Evolutionary conservation across 1,140 invertebrate genomes (phyloP).

Genomic region (Melipona quadrifasciata): DNA sequence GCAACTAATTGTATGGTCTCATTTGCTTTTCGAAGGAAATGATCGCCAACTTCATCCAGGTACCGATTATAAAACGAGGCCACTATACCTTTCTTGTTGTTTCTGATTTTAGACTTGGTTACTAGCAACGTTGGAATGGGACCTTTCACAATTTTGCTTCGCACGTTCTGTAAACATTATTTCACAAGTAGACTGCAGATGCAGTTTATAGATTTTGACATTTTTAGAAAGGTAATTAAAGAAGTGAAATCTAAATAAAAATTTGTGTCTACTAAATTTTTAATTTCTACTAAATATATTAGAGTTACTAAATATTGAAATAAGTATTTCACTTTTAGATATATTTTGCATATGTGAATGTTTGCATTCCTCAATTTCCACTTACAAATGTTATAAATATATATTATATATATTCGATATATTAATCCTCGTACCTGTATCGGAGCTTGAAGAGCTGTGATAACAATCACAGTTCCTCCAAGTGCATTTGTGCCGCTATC

Average conservation of each 20-base stretch:
- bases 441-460: constrained; percentile 89
- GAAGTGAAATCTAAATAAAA: no score
- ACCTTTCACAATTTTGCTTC: constrained; percentile 88
- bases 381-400: no score
- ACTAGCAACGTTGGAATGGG: constrained; percentile 89
- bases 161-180: constrained; percentile 85
- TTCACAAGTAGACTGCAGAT: no score
- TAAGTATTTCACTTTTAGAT: no score
- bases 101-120: constrained; percentile 88
- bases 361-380: no score
- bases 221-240: no score
- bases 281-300: neutral
- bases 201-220: no score
- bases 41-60: constrained; percentile 90
- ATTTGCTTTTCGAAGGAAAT: constrained; percentile 93
- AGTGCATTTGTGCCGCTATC: constrained; percentile 89
- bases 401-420: neutral
- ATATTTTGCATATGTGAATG: no score
- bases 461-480: constrained; percentile 91
- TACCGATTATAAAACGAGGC: constrained; percentile 95
- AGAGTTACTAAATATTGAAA: no score
- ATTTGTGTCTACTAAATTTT: neutral
- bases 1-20: constrained; percentile 91
- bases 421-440: constrained; percentile 60
- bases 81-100: constrained; percentile 91